phyloP scores from a whole-genome alignment of 2,113 vertebrate species.

The Australoheros scitulus region DNA sequence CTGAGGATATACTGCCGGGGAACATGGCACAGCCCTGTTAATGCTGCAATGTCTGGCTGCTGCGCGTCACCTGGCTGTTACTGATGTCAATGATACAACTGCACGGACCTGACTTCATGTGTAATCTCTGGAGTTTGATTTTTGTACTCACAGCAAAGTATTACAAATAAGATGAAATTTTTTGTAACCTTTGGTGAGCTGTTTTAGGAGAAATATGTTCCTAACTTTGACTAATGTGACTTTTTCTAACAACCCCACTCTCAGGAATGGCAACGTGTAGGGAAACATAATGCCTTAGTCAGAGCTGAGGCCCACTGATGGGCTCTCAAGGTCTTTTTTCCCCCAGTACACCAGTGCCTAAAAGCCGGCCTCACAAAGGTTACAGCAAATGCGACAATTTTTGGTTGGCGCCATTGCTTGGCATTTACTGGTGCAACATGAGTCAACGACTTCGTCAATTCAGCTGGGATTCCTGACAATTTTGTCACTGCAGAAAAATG shows the following conservation, averaged over 20 bases:
- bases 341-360: neutral
- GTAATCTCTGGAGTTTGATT: neutral
- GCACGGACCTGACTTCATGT: conserved; percentile 3
- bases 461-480: neutral
- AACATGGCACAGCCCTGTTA: conserved; percentile 15
- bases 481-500: neutral
- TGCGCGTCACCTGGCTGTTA: neutral
- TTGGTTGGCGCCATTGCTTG: neutral
- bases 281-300: neutral
- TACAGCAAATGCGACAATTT: neutral
- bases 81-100: conserved; percentile 29
- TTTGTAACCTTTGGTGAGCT: neutral
- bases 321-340: neutral
- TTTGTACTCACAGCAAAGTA: neutral
- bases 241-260: neutral
- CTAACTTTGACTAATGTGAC: neutral
- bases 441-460: neutral
- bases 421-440: neutral
- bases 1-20: neutral
- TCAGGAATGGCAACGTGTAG: neutral
- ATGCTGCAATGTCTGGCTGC: conserved; percentile 1
- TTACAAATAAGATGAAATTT: neutral
- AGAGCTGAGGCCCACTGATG: neutral
- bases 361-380: neutral
- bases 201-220: neutral